These are phyloP conservation scores for Drosophila gunungcola DNA, from an alignment of 1,140 invertebrate species.

Conservation along the genomic window DNA sequence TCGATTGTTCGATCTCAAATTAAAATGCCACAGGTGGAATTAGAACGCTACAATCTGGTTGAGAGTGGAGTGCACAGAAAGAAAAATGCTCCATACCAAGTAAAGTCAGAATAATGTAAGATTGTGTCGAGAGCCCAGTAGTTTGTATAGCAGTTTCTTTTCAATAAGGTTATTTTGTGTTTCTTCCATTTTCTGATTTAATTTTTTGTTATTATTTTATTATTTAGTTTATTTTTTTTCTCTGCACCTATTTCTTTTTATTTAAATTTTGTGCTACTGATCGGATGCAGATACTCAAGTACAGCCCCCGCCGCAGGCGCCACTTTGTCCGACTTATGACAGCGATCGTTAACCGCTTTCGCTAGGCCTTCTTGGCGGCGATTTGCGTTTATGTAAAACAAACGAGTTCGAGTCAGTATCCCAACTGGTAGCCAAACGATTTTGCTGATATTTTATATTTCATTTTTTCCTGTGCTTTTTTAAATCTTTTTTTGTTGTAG, in stretches of 20 bases:
- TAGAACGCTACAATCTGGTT: conserved; percentile 46
- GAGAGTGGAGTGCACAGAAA: conserved; percentile 8
- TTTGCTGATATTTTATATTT: conserved; percentile 23
- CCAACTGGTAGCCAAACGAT: conserved; percentile 54
- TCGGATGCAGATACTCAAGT: conserved; percentile 37
- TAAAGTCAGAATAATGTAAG: too few species aligned
- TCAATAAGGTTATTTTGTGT: too few species aligned
- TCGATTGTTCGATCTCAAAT: conserved; percentile 8
- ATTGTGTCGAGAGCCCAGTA: too few species aligned
- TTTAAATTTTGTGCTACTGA: conserved; percentile 25
- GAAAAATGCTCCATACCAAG: not conserved
- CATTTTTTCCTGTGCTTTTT: conserved; percentile 17
- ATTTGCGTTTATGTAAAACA: conserved; percentile 76
- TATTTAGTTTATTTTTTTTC: not conserved
- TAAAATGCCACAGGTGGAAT: conserved; percentile 44
- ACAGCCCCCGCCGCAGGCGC: conserved; percentile 50
- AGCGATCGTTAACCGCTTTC: conserved; percentile 61
- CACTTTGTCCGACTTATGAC: conserved; percentile 60
- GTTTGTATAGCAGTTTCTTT: too few species aligned
- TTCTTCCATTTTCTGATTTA: too few species aligned
- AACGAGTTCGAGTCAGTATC: conserved; percentile 63
- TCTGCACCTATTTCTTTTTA: conserved; percentile 9
- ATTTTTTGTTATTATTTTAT: too few species aligned
- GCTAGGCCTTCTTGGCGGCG: conserved; percentile 69
- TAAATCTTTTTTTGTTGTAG: conserved; percentile 30